Conservation (phyloP, 2,888 invertebrate genomes). For the Ormyrus thymus region DNA sequence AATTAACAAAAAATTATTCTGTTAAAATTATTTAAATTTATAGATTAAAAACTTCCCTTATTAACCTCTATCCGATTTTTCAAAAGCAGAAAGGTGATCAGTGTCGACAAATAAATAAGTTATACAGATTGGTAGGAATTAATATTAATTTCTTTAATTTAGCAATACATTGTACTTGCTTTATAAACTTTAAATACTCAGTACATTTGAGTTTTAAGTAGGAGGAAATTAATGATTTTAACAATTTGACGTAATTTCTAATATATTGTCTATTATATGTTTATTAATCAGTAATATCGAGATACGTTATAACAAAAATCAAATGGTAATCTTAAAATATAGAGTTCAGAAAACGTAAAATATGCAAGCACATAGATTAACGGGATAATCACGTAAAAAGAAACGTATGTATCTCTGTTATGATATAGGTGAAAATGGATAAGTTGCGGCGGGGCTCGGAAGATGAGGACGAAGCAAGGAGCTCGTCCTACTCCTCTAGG, state of each 20-base stretch:
- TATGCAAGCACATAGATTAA: constrained; percentile 22
- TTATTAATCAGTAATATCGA: background rate
- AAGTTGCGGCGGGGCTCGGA: constrained; percentile 72
- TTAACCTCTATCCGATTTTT: too few species aligned
- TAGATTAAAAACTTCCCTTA: too few species aligned
- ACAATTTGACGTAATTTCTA: too few species aligned
- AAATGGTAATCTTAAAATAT: background rate
- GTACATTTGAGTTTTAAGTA: too few species aligned
- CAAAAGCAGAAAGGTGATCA: too few species aligned
- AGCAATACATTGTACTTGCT: too few species aligned
- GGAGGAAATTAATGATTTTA: too few species aligned
- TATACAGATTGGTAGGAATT: too few species aligned
- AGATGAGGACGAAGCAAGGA: constrained; percentile 70
- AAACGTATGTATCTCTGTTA: constrained; percentile 69
- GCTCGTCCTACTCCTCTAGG: constrained; percentile 73
- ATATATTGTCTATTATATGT: background rate
- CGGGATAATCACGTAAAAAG: constrained; percentile 50
- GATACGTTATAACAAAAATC: background rate
- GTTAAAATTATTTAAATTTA: background rate
- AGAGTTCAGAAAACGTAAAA: constrained; percentile 23
- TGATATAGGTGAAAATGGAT: constrained; percentile 74
- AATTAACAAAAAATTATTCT: constrained; percentile 10
- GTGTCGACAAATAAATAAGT: too few species aligned
- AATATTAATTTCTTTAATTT: too few species aligned
- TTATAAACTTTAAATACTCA: too few species aligned